phyloP scores from a whole-genome alignment of 2,113 vertebrate species.

The Corythornis cristatus region DNA sequence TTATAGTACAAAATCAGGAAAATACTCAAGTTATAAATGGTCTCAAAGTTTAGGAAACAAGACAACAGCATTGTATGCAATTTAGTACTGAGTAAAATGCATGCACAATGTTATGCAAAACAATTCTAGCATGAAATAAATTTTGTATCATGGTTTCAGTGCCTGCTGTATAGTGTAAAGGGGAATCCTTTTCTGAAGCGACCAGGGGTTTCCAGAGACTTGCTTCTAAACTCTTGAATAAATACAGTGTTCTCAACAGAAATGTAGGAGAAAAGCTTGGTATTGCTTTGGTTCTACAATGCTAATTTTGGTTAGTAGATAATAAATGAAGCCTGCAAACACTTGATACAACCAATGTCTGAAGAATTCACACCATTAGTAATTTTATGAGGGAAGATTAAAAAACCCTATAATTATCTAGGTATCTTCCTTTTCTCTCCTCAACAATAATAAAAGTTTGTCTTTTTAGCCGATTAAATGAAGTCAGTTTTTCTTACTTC shows the following conservation, averaged over 20 bases:
- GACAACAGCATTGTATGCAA: conserved; percentile 81
- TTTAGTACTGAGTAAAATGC: conserved; percentile 92
- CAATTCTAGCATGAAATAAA: conserved; percentile 99
- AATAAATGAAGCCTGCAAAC: conserved; percentile 78
- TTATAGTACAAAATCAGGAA: conserved; percentile 75
- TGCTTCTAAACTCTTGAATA: conserved; percentile 78
- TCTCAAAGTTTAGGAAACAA: conserved; percentile 82
- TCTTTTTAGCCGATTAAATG: conserved; percentile 79
- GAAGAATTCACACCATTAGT: conserved; percentile 71
- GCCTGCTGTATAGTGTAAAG: conserved; percentile 83
- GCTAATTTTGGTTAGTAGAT: conserved; percentile 68
- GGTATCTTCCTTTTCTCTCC: conserved; percentile 62
- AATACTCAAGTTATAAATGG: conserved; percentile 71
- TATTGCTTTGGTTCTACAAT: conserved; percentile 82
- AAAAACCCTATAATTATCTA: conserved; percentile 55
- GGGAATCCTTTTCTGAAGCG: conserved; percentile 81
- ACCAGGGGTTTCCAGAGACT: conserved; percentile 78
- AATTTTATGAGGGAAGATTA: conserved; percentile 74
- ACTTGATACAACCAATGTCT: conserved; percentile 75
- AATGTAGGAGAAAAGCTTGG: conserved; percentile 78
- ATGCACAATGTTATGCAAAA: conserved; percentile 99
- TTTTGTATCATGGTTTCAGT: conserved; percentile 90
- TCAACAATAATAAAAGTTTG: conserved; percentile 78
- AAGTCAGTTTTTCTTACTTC: conserved; percentile 76
- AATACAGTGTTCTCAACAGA: conserved; percentile 81